These are phyloP conservation scores for Bufo bufo DNA, from an alignment of 2,113 vertebrate genomes.

Conservation along the genomic window DNA sequence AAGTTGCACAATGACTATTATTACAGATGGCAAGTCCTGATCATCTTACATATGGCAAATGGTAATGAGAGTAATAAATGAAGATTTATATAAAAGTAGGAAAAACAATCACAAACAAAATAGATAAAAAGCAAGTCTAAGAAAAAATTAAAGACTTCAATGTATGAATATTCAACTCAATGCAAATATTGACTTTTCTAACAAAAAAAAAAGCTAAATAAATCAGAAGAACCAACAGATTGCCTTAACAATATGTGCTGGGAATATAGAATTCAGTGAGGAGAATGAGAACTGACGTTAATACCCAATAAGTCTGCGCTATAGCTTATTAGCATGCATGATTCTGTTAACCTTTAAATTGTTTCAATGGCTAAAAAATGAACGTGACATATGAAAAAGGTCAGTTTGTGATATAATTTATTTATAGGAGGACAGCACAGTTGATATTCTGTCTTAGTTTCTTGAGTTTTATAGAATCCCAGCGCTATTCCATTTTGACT, in stretches of 20 bases:
- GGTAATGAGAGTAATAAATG: not conserved
- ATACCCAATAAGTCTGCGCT: conserved; percentile 30
- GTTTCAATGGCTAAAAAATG: conserved; percentile 29
- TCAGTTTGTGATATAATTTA: conserved; percentile 45
- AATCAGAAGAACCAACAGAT: conserved; percentile 38
- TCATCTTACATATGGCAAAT: conserved; percentile 1
- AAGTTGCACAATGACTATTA: not conserved
- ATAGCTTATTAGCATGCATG: conserved; percentile 43
- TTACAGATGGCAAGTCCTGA: not conserved
- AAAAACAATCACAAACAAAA: not conserved
- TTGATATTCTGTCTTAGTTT: conserved; percentile 35
- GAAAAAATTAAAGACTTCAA: not conserved
- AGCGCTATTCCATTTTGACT: conserved; percentile 8
- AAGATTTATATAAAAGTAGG: not conserved
- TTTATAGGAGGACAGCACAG: conserved; percentile 32
- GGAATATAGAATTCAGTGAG: conserved; percentile 27
- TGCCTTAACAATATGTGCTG: conserved; percentile 10
- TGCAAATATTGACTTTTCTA: conserved; percentile 54
- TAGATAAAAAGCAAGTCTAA: not conserved
- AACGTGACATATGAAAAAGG: conserved; percentile 49
- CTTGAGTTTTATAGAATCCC: not conserved
- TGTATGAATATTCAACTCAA: conserved; percentile 46
- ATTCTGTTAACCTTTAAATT: conserved; percentile 55
- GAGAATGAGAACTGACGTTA: conserved; percentile 15
- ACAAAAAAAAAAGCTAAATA: conserved; percentile 23